Evolutionary conservation across 2,113 vertebrate genomes (phyloP).

Genomic region (Odontophorus gujanensis): DNA sequence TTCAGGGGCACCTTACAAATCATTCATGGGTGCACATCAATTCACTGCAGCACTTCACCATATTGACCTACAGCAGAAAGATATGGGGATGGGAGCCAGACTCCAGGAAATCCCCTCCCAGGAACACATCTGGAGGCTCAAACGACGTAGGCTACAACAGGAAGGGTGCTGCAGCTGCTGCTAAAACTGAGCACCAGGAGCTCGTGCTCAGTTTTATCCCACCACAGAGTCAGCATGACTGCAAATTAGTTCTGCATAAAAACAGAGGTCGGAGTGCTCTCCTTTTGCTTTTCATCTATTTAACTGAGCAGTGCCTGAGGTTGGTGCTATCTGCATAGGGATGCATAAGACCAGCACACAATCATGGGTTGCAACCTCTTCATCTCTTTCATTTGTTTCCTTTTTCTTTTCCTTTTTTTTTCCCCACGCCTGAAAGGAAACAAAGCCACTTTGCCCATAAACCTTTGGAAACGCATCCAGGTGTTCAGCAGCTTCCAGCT

Average conservation of each 20-base stretch:
- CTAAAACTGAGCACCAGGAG: background rate
- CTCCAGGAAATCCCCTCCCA: background rate
- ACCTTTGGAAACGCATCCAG: background rate
- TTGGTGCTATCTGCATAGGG: background rate
- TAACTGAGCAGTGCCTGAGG: background rate
- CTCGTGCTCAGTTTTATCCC: background rate
- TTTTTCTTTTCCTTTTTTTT: background rate
- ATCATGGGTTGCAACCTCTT: background rate
- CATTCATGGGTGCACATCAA: background rate
- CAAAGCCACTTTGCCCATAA: background rate
- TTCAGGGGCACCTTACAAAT: rapidly evolving
- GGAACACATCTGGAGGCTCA: background rate
- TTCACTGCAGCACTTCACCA: background rate
- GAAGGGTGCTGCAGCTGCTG: background rate
- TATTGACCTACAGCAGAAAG: background rate
- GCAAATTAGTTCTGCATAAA: background rate
- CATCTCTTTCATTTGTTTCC: background rate
- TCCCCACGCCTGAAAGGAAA: background rate
- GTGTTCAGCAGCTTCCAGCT: background rate
- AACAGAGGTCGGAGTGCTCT: background rate
- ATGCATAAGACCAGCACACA: rapidly evolving
- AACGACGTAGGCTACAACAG: background rate
- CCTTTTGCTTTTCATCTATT: background rate
- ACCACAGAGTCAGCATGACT: rapidly evolving
- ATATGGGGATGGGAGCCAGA: background rate